A percentile compares a stretch with the other conserved stretches of the same genome.
Evolutionary conservation across 2,113 vertebrate genomes (phyloP).

Genomic region (Notothenia coriiceps): DNA sequence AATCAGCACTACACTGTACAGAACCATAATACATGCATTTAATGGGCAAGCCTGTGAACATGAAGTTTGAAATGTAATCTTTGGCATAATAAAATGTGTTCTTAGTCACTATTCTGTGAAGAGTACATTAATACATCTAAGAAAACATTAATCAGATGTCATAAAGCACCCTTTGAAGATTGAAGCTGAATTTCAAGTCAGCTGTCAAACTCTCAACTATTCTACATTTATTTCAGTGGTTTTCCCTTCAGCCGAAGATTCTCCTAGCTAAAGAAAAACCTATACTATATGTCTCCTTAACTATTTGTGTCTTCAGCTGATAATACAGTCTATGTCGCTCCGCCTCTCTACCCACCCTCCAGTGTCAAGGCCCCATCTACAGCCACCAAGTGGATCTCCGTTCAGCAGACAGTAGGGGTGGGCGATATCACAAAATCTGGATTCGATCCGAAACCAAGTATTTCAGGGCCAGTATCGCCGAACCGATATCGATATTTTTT

Average conservation of each 20-base stretch:
- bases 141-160: not conserved
- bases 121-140: not conserved
- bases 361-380: no score
- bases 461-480: no score
- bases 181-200: no score
- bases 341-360: not conserved
- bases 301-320: not conserved
- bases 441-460: no score
- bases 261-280: not conserved
- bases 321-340: not conserved
- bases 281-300: not conserved
- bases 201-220: not conserved
- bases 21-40: not conserved
- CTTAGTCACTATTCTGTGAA: no score
- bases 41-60: not conserved
- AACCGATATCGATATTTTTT: no score
- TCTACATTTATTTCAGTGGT: not conserved
- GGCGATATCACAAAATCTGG: no score
- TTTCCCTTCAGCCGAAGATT: not conserved
- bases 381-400: no score
- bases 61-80: not conserved
- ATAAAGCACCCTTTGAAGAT: no score
- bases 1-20: not conserved
- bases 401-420: no score
- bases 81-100: no score